Percentiles rank a stretch among this genome's conserved stretches.
Conservation (phyloP, 1,140 invertebrate species). For the Parapsyche elsis region DNA sequence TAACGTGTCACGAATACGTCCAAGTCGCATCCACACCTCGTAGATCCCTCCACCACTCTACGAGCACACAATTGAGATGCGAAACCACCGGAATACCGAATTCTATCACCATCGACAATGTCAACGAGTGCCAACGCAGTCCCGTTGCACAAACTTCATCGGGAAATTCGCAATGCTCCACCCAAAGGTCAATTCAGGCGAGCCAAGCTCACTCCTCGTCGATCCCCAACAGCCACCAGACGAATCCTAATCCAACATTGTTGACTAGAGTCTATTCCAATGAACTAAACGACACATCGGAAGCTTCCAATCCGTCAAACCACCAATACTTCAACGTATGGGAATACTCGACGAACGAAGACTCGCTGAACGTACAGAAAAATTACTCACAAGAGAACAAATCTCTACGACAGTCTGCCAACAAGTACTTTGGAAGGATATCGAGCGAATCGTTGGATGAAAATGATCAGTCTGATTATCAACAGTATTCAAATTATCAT, state of each 20-base stretch:
- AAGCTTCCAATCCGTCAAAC: conserved; percentile 1
- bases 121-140: conserved; percentile 23
- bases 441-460: conserved; percentile 50
- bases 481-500: conserved; percentile 23
- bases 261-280: conserved; percentile 36
- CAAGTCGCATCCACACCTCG: conserved; percentile 55
- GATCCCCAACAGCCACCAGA: background rate
- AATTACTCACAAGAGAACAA: conserved; percentile 37
- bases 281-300: conserved; percentile 10
- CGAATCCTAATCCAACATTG: background rate
- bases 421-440: conserved; percentile 40
- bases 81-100: conserved; percentile 9
- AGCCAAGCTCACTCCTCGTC: conserved; percentile 19
- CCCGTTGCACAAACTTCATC: conserved; percentile 40
- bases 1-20: conserved; percentile 56
- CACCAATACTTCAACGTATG: conserved; percentile 38
- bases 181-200: background rate
- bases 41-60: conserved; percentile 31
- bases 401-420: conserved; percentile 40
- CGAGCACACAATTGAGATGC: conserved; percentile 25
- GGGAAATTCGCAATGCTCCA: conserved; percentile 8
- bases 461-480: conserved; percentile 39
- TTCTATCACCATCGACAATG: conserved; percentile 16
- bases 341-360: conserved; percentile 20
- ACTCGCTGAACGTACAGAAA: conserved; percentile 29